Conservation (phyloP, 2,113 vertebrate genomes). For the Seriola aureovittata region DNA sequence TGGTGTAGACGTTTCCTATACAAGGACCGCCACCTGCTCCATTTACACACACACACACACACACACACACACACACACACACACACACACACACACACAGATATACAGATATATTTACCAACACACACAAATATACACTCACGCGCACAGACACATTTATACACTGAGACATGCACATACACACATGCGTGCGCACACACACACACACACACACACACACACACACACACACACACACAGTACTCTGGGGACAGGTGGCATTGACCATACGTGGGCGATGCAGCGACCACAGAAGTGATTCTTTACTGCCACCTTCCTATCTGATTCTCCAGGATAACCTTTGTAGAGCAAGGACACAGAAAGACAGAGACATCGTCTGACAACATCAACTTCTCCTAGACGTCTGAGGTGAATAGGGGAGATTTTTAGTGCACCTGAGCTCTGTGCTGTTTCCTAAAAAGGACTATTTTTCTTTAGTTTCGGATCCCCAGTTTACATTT, state of each 20-base stretch:
- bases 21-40: constrained; percentile 72
- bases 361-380: constrained; percentile 75
- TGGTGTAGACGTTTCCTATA: constrained; percentile 81
- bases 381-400: constrained; percentile 68
- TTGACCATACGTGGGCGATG: constrained; percentile 60
- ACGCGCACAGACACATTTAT: neutral
- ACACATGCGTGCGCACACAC: neutral
- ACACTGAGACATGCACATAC: neutral
- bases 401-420: constrained; percentile 61
- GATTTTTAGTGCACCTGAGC: constrained; percentile 68
- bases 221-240: constrained; percentile 34
- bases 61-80: constrained; percentile 32
- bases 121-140: constrained; percentile 24
- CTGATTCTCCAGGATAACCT: constrained; percentile 79
- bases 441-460: constrained; percentile 23
- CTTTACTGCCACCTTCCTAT: constrained; percentile 72
- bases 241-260: constrained; percentile 76
- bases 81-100: constrained; percentile 25
- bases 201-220: constrained; percentile 13
- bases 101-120: no score
- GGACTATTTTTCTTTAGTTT: constrained; percentile 3
- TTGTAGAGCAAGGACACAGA: constrained; percentile 75
- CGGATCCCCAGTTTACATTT: neutral
- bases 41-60: constrained; percentile 38
- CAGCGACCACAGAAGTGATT: constrained; percentile 72